Percentiles rank a stretch among this genome's conserved stretches.
These are phyloP conservation scores for Mya arenaria DNA, from an alignment of 1,140 invertebrate species.

Conservation along the genomic window DNA sequence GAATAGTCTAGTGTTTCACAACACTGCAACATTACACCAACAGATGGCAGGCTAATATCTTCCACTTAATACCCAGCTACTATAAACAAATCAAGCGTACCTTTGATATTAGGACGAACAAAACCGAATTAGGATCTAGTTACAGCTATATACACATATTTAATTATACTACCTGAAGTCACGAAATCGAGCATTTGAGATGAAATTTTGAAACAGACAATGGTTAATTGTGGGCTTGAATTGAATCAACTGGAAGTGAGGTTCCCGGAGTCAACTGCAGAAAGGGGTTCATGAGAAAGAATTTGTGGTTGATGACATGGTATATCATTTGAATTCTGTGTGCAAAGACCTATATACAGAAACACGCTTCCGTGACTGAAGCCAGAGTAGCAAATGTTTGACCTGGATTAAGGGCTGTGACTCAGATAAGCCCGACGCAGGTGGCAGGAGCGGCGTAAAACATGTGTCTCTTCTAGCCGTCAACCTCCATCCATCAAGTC, in stretches of 20 bases:
- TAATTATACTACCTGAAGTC: conserved; percentile 41
- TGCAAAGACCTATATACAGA: too few species aligned
- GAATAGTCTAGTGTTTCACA: conserved; percentile 29
- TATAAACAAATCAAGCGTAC: conserved; percentile 36
- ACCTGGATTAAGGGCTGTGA: too few species aligned
- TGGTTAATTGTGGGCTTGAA: too few species aligned
- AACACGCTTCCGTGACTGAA: too few species aligned
- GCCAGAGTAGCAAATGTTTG: too few species aligned
- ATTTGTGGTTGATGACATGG: too few species aligned
- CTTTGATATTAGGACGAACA: conserved; percentile 43
- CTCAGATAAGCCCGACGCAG: conserved; percentile 15
- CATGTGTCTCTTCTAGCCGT: conserved; percentile 14
- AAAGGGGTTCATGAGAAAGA: too few species aligned
- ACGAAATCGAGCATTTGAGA: too few species aligned
- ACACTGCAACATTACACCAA: conserved; percentile 23
- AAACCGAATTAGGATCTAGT: conserved; percentile 14
- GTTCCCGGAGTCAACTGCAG: too few species aligned
- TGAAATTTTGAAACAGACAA: conserved; percentile 29
- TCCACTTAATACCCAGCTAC: not conserved
- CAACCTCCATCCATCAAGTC: not conserved
- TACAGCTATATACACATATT: conserved; percentile 40
- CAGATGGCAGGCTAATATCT: conserved; percentile 23
- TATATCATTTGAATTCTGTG: too few species aligned
- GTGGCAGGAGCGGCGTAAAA: conserved; percentile 18
- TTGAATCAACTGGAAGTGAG: too few species aligned